A percentile compares a stretch with the other conserved stretches of the same genome.
Conservation (phyloP, 1,140 invertebrate species). For the Paramacrobiotus metropolitanus region DNA sequence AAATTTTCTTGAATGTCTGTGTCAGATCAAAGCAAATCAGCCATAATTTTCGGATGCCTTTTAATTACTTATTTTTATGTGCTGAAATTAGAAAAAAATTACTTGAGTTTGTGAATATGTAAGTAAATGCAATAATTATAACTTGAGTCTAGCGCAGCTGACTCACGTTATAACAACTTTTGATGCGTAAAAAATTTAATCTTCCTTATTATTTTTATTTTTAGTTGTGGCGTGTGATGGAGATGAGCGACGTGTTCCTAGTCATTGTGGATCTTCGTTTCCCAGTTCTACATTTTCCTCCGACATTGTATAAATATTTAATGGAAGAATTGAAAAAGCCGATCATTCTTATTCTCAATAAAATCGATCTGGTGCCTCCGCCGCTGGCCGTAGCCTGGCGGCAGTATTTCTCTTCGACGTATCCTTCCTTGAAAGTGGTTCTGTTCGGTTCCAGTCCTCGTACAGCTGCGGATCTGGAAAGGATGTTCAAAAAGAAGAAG, state of each 20-base stretch:
- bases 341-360: slow-evolving; percentile 69
- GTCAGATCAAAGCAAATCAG: no score
- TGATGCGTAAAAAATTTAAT: no score
- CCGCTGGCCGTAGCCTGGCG: slow-evolving; percentile 63
- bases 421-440: slow-evolving; percentile 47
- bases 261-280: slow-evolving; percentile 61
- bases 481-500: no score
- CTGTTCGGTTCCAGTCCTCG: slow-evolving; percentile 43
- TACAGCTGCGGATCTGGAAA: background rate
- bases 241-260: slow-evolving; percentile 64
- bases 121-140: no score
- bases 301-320: slow-evolving; percentile 57
- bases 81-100: no score
- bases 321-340: slow-evolving; percentile 44
- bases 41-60: no score
- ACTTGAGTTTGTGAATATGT: no score
- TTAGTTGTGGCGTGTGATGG: slow-evolving; percentile 55
- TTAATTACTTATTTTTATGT: no score
- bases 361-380: slow-evolving; percentile 64
- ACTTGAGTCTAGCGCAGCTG: no score
- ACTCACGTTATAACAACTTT: no score
- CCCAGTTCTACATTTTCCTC: slow-evolving; percentile 61
- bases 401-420: slow-evolving; percentile 44
- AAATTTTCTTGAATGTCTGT: no score
- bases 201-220: no score